Base-by-base conservation (phyloP, 2,113 vertebrate genomes). In the Polypterus senegalus region DNA sequence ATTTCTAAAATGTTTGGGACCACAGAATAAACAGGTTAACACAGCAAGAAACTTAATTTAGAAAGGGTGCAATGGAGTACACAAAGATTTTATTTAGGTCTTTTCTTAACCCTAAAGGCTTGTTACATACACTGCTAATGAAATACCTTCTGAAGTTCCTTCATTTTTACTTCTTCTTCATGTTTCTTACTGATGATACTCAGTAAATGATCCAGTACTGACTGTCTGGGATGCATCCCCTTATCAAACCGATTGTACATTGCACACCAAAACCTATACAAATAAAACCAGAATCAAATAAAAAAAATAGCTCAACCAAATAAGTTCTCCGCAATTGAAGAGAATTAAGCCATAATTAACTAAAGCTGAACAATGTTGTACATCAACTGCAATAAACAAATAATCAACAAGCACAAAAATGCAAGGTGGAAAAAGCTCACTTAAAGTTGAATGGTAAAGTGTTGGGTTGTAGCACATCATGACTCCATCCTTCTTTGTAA, bases 171-270 rank as follows among this genome's bases (percentile, higher is more conserved):
- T 69, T 88, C 77, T 60, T 85, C 71, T 3, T 77, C 67, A 49
- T 48, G 2, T 70, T 77, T 83, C 4, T 76, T 78, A 66, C 73
- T 77, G 4, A 66, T 3, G 54, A 79, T 80, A 61, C 72, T 60
- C 1, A 90, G 77, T 61, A 91, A 74, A 8, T 71, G 73, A 5
- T 89, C 81, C 74, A 90, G 47, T 0, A 87, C 67, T 5, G 73
- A 72, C 63, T 91, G 87, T 9, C 84, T 87, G 1, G 86, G 84
- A 46, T 91, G 87, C 73, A 89, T 80, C 10, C 83, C 85, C 70
- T 79, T 87, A 67, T 90, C 86, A 59, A 88, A 90, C 46, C 77
- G 76, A 27, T 89, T 90, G 66, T 89, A 90, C 86, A 90, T 88
- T 46, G 79, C 83, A 69, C 86, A 90, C 86, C 87, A 91, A 68